A percentile compares a stretch with the other conserved stretches of the same genome.
Evolutionary conservation across 2,888 invertebrate genomes (phyloP).

Genomic region (Tubiluchus corallicola): DNA sequence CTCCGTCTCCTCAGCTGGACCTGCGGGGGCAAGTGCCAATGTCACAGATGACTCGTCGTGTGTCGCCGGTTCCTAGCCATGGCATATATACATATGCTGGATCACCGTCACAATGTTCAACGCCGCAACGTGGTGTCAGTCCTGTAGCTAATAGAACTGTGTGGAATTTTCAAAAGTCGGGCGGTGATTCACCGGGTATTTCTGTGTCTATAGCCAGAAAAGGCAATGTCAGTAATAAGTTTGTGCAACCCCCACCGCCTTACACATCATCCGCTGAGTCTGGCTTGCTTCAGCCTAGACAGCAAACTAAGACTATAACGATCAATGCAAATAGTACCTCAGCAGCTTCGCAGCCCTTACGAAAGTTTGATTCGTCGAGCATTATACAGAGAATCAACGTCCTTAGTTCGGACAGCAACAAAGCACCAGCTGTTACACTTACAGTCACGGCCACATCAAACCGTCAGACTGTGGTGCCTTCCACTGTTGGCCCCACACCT

Average conservation of each 20-base stretch:
- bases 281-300: constrained; percentile 36
- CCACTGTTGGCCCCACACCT: constrained; percentile 37
- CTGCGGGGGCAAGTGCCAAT: constrained; percentile 36
- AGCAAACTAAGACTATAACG: constrained; percentile 32
- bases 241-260: constrained; percentile 48
- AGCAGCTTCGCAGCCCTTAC: background rate
- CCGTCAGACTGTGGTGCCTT: background rate
- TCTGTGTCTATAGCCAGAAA: constrained; percentile 67
- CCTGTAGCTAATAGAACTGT: constrained; percentile 39
- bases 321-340: constrained; percentile 59
- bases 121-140: constrained; percentile 32
- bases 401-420: constrained; percentile 34
- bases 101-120: constrained; percentile 14
- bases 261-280: constrained; percentile 29
- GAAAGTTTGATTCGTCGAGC: background rate
- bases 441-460: constrained; percentile 6
- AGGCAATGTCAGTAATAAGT: constrained; percentile 10
- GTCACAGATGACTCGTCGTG: constrained; percentile 51
- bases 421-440: constrained; percentile 13
- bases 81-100: background rate
- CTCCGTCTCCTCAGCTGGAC: constrained; percentile 15
- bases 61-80: constrained; percentile 40
- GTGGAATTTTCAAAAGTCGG: constrained; percentile 57
- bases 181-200: constrained; percentile 69
- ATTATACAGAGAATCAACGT: background rate